Base-by-base conservation (phyloP, 1,140 invertebrate genomes). In the Whitmania pigra region DNA sequence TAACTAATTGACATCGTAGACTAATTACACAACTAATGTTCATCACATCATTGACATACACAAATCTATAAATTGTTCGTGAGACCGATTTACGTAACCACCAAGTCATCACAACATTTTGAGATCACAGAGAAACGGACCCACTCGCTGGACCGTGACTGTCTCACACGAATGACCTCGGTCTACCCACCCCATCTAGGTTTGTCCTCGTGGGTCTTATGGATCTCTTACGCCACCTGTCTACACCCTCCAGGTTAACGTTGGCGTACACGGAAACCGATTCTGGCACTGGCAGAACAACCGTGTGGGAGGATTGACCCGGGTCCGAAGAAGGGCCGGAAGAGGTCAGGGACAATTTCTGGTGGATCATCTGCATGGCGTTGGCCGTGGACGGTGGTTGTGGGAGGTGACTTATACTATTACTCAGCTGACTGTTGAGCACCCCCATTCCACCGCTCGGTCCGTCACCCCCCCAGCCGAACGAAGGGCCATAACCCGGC, bases 141-240 rank as follows among this genome's bases (percentile, higher is more conserved):
- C 31, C 31, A 6, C 6, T 36, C 31, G 31, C 6, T 36, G 31
- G 31, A 36, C 31, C 31, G 31, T 6, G 31, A 36, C 31, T 2
- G 31, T 6, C 31, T 36, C 31, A 49, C 43, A 49, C 43, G 43
- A 49, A 49, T 13, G 43, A 49, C 43, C 43, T 49, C 15, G 43
- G 43, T 17, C 43, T 49, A 1, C 43, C 43, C 11, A 49, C 43
- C 13, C 43, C 43, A 13, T 49, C 43, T 11, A 49, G 9, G 15
- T 49, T 49, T 13, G 43, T 63, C 57, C 29, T 63, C 22, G 57
- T 63, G 11, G 57, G 57, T 63, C 57, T 63, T 11, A 63, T 63
- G 6, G 57, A 63, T 25, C 57, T 22, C 57, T 63, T 63, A 0
- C 57, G 57, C 57, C 57, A 63, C 57, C 57, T 63, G 20, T 63